Base-by-base conservation (phyloP, 2,888 invertebrate genomes). In the Drosophila parthenogenetica region DNA sequence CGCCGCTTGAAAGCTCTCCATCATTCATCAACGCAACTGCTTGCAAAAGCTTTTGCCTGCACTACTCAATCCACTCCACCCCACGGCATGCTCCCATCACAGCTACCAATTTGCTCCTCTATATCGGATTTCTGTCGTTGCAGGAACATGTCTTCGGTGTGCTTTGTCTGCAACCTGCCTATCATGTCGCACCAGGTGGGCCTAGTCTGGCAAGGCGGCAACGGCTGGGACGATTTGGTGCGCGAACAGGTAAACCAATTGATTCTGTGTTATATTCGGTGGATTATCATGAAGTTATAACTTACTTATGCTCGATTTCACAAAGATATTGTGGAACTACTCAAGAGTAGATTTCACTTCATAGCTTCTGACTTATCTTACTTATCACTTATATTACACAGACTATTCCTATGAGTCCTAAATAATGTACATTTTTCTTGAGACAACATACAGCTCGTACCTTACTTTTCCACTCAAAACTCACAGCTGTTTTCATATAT, bases 131-230 rank as follows among this genome's bases (percentile, higher is more conserved):
- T 14, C 35, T 73, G 5, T 70, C 73, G 85, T 91, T 93, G 80
- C 95, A 97, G 97, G 95, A 97, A 96, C 92, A 97, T 97, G 97
- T 96, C 97, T 91, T 96, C 97, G 92, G 96, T 97, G 94, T 98
- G 98, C 94, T 98, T 98, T 94, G 97, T 98, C 89, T 98, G 98
- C 96, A 98, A 98, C 93, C 94, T 98, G 91, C 98, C 98, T 89
- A 98, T 98, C 92, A 94, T 98, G 92, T 97, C 97, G 79, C 97
- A 98, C 93, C 98, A 98, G 94, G 97, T 97, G 90, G 97, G 97
- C 51, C 93, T 98, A 93, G 96, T 97, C 92, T 98, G 98, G 97
- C 97, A 97, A 90, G 97, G 97, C 55, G 97, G 97, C 91, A 98
- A 97, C 93, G 97, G 97, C 87, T 97, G 97, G 96, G 97, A 98